Percentiles rank a stretch among this genome's conserved stretches.
Evolutionary conservation across 1,140 invertebrate species (phyloP).

Genomic region (Halyomorpha halys): DNA sequence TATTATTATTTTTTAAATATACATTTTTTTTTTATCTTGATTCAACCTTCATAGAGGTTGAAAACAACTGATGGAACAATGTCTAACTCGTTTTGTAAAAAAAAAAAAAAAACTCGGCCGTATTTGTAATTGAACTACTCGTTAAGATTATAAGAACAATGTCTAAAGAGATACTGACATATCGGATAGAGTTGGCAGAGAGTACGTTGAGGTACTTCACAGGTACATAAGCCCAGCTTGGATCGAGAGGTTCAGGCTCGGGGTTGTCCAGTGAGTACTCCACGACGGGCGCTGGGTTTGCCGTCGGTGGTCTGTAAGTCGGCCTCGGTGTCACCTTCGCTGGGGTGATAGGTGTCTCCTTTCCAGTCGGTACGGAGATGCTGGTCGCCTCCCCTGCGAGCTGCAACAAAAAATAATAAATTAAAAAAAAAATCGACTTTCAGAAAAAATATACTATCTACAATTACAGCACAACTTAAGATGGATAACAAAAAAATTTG

Average conservation of each 20-base stretch:
- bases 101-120: no score
- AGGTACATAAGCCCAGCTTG: conserved; percentile 29
- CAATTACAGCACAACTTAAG: neutral
- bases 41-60: no score
- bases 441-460: neutral
- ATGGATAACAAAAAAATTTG: no score
- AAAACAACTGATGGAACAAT: no score
- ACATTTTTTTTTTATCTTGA: no score
- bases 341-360: conserved; percentile 32
- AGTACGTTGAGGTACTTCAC: conserved; percentile 31
- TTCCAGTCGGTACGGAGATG: conserved; percentile 32
- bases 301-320: conserved; percentile 2
- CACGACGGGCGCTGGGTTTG: conserved; percentile 30
- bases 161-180: conserved; percentile 27
- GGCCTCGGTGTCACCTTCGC: conserved; percentile 25
- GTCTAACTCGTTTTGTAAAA: no score
- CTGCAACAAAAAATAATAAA: neutral
- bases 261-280: conserved; percentile 32
- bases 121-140: no score
- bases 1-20: no score
- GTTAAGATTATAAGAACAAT: no score
- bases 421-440: neutral
- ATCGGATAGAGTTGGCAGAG: conserved; percentile 23
- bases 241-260: conserved; percentile 32
- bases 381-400: neutral